Evolutionary conservation across 37 sponge, comb jelly and placozoan genomes (phyloP), one percentile per base, ranked within the genome.

Genomic region (Halichondria panicea): DNA sequence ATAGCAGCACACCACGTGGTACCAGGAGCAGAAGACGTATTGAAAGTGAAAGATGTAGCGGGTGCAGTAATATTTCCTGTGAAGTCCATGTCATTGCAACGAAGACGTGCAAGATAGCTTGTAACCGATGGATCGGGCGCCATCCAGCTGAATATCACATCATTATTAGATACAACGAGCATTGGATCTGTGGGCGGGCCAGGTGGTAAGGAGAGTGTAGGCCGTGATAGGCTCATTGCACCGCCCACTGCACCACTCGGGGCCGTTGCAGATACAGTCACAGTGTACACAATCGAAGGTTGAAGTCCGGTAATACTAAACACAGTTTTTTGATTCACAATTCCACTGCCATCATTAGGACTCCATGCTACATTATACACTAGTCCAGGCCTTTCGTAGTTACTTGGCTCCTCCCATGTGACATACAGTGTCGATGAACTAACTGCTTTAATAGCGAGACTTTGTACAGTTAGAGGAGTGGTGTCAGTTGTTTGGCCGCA

Each of bases 311-410:
- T 58, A 6, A 58, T 1, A 73, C 21, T 58, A 3, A 58, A 38
- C 60, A 28, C 56, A 53, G 5, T 70, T 21, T 48, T 33, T 21
- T 48, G 19, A 6, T 34, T 53, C 1, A 31, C 3, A 53, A 21
- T 31, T 12, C 9, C 25, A 27, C 9, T 44, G 11, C 66, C 7
- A 36, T 22, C 11, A 65, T 12, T 6, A 11, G 27, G 27, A 59
- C 24, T 59, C 24, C 21, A 24, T 8, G 61, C 9, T 3, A 73
- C 43, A 2, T 3, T 40, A 39, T 57, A 73, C 1, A 11, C 7
- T 38, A 73, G 42, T 21, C 57, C 74, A 38, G 74, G 60, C 28
- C 55, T 28, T 6, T 56, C 15, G 43, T 73, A 73, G 57, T 73
- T 73, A 3, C 1, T 41, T 24, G 74, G 74, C 22, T 32, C 43